Conservation (phyloP, 1,140 invertebrate species). For the Phthorimaea operculella region DNA sequence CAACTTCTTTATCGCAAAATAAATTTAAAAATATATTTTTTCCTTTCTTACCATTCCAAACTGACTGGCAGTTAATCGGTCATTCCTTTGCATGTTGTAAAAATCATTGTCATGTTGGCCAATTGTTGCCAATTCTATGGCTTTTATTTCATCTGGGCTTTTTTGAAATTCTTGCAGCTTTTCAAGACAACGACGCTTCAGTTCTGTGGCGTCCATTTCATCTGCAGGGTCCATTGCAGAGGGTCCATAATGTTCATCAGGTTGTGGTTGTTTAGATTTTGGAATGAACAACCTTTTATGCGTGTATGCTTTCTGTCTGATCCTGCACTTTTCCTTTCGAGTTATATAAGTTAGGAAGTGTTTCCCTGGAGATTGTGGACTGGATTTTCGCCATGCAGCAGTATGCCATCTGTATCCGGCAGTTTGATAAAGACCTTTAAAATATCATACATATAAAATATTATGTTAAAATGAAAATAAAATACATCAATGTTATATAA, state of each 20-base stretch:
- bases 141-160: not conserved
- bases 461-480: not conserved
- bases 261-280: not conserved
- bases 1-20: no score
- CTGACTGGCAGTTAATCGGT: slow-evolving; percentile 1
- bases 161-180: not conserved
- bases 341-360: not conserved
- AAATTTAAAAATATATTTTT: no score
- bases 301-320: not conserved
- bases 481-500: not conserved
- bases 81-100: not conserved
- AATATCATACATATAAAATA: not conserved
- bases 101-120: slow-evolving; percentile 4
- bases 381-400: not conserved
- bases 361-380: not conserved
- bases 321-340: not conserved
- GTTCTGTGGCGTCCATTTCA: not conserved
- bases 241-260: not conserved
- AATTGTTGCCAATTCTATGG: not conserved
- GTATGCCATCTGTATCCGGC: not conserved
- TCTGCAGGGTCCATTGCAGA: not conserved
- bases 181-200: not conserved
- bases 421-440: not conserved
- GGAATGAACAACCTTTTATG: not conserved
- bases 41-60: slow-evolving; percentile 3